A percentile compares a stretch with the other conserved stretches of the same genome.
These are phyloP conservation scores for Ephydatia muelleri DNA, from an alignment of 37 sponge, comb jelly and placozoan species.

Conservation along the genomic window DNA sequence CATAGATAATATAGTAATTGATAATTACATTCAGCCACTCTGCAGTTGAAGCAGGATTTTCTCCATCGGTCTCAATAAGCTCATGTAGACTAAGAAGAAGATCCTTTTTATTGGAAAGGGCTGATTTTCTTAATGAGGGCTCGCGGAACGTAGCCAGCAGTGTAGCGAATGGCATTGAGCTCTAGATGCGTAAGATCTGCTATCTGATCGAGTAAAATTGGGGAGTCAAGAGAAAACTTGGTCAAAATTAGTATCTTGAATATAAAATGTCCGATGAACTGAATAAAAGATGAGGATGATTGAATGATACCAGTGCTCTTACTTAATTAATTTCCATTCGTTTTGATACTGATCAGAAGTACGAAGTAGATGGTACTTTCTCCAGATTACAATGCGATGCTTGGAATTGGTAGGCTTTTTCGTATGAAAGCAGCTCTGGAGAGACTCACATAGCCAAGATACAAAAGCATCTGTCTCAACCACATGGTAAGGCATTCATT, in stretches of 20 bases:
- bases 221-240: background rate
- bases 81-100: background rate
- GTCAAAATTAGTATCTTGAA: background rate
- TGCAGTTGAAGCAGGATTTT: background rate
- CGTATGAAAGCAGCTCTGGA: background rate
- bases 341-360: background rate
- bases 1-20: too few relatives aligned
- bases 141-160: background rate
- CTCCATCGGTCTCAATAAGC: background rate
- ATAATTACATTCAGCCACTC: background rate
- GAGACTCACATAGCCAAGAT: background rate
- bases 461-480: background rate
- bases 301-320: background rate
- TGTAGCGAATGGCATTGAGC: background rate
- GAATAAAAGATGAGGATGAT: background rate
- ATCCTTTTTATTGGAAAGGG: background rate
- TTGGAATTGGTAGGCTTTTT: background rate
- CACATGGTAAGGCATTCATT: background rate
- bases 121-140: background rate
- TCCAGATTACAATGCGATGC: background rate
- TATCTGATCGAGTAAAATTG: background rate
- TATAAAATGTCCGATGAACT: background rate
- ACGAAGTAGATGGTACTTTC: background rate
- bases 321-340: background rate
- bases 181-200: background rate